Conservation (phyloP, 2,888 invertebrate genomes). For the Dasysyrphus tricinctus region DNA sequence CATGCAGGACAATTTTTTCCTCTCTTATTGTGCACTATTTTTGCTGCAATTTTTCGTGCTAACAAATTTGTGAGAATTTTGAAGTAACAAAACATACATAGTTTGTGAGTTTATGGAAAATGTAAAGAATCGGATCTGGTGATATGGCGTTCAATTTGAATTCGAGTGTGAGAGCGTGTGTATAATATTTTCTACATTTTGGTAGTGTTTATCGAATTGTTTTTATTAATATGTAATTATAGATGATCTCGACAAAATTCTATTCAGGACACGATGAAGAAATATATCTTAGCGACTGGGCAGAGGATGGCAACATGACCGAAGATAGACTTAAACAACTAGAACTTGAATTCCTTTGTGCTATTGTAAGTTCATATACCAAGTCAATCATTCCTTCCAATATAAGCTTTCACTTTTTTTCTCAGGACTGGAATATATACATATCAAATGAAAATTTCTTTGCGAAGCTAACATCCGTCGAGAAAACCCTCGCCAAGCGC, state of each 20-base stretch:
- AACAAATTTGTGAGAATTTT: no score
- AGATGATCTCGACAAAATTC: constrained; percentile 99
- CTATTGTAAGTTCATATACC: constrained; percentile 88
- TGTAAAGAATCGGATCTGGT: no score
- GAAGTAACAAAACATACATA: no score
- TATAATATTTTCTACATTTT: no score
- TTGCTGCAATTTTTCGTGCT: no score
- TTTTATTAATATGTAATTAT: constrained; percentile 43
- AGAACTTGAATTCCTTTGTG: constrained; percentile 94
- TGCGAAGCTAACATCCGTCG: constrained; percentile 88
- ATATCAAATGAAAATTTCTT: constrained; percentile 91
- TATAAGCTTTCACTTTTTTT: constrained; percentile 52
- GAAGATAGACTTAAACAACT: constrained; percentile 90
- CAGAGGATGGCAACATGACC: constrained; percentile 90
- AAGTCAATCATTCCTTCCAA: not conserved
- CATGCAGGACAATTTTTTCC: no score
- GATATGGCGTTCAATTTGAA: no score
- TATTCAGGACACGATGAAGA: constrained; percentile 97
- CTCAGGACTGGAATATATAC: constrained; percentile 92
- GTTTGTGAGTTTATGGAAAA: no score
- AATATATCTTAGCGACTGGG: constrained; percentile 94
- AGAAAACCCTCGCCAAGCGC: constrained; percentile 88
- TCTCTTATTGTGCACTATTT: no score
- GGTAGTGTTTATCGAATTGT: not conserved
- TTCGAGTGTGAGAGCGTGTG: no score